Evolutionary conservation across 1,140 invertebrate species (phyloP).

Genomic region (Phenacoccus solenopsis): DNA sequence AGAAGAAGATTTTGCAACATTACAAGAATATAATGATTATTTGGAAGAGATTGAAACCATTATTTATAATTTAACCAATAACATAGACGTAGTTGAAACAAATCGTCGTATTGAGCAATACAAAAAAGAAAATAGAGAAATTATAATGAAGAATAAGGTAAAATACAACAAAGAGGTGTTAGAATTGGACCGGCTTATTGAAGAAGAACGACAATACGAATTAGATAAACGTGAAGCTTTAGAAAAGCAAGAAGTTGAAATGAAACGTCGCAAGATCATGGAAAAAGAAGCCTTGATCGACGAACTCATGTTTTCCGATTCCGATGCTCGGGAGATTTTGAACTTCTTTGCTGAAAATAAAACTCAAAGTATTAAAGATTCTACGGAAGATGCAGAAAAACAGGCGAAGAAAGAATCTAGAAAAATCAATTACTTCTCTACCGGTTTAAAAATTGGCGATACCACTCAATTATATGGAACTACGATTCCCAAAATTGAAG

Average conservation of each 20-base stretch:
- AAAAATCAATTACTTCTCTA: conserved; percentile 58
- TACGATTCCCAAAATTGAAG: conserved; percentile 55
- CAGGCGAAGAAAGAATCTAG: conserved; percentile 27
- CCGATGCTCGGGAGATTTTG: conserved; percentile 49
- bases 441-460: conserved; percentile 49
- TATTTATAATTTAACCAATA: conserved; percentile 82
- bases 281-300: conserved; percentile 85
- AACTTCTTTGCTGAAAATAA: conserved; percentile 31
- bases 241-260: conserved; percentile 48
- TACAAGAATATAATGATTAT: conserved; percentile 85
- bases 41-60: conserved; percentile 83
- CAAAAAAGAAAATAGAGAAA: conserved; percentile 83
- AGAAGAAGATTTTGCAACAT: conserved; percentile 70
- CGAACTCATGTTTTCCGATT: conserved; percentile 78
- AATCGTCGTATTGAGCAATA: conserved; percentile 84
- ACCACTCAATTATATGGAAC: conserved; percentile 29
- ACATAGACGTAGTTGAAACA: conserved; percentile 78
- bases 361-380: conserved; percentile 28
- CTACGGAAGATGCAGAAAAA: conserved; percentile 31
- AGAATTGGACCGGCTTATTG: conserved; percentile 76
- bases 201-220: conserved; percentile 42
- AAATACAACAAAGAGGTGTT: conserved; percentile 45
- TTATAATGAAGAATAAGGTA: conserved; percentile 76
- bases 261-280: conserved; percentile 67
- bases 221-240: conserved; percentile 31